Conservation (phyloP, 37 sponge, comb jelly and placozoan genomes). For the Diacarnus erythraeanus region DNA sequence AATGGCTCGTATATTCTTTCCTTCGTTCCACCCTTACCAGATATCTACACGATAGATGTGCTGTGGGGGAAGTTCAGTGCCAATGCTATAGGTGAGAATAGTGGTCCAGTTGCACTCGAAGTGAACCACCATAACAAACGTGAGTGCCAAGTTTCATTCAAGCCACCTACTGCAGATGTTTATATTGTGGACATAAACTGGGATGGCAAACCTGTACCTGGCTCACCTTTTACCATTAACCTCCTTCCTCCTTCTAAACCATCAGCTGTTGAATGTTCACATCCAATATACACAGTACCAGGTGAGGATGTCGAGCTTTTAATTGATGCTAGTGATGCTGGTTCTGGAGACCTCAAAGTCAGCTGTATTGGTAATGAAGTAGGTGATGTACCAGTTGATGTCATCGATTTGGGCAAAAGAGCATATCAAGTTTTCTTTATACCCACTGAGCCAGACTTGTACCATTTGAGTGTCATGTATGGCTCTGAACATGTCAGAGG, state of each 20-base stretch:
- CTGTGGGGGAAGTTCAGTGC: conserved; percentile 46
- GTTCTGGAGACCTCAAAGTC: conserved; percentile 58
- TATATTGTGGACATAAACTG: conserved; percentile 49
- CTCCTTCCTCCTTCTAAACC: conserved; percentile 47
- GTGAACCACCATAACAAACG: conserved; percentile 9
- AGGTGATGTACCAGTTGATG: conserved; percentile 64
- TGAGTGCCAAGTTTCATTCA: conserved; percentile 42
- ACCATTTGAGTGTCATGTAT: conserved; percentile 56
- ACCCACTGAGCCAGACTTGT: conserved; percentile 49
- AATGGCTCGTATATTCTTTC: conserved; percentile 25
- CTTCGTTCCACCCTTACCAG: conserved; percentile 29
- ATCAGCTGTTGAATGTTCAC: conserved; percentile 47
- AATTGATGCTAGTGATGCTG: conserved; percentile 50
- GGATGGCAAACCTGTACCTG: conserved; percentile 52
- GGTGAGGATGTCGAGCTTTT: conserved; percentile 53
- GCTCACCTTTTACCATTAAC: conserved; percentile 78
- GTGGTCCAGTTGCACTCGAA: conserved; percentile 37
- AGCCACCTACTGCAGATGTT: conserved; percentile 50
- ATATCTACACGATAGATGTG: conserved; percentile 52
- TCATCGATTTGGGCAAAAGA: conserved; percentile 40
- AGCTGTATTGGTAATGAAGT: conserved; percentile 34
- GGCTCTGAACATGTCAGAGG: conserved; percentile 55
- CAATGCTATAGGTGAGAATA: conserved; percentile 26
- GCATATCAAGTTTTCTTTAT: conserved; percentile 41
- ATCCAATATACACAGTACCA: conserved; percentile 18